A percentile compares a stretch with the other conserved stretches of the same genome.
These are phyloP conservation scores for Anas flavirostris DNA, from an alignment of 2,797 vertebrate species.

Conservation along the genomic window DNA sequence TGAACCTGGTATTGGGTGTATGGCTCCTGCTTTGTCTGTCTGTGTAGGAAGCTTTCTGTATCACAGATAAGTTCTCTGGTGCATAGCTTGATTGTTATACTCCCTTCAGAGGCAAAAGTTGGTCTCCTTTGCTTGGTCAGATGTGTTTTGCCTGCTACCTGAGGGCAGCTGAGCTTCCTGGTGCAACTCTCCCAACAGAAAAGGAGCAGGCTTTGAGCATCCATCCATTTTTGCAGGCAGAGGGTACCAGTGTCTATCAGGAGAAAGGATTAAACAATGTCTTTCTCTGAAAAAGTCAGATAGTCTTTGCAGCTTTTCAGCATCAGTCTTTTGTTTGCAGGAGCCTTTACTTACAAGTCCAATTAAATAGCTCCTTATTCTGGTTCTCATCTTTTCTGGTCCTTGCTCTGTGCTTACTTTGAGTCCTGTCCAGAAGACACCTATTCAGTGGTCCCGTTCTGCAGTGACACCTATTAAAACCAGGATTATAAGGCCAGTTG, in stretches of 20 bases:
- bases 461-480: background rate
- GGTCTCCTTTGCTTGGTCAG: background rate
- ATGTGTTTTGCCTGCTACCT: background rate
- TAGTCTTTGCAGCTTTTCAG: background rate
- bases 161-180: background rate
- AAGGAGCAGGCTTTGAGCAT: background rate
- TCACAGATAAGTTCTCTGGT: accelerated
- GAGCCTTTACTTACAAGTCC: background rate
- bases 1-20: background rate
- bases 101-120: background rate
- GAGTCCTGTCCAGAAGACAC: background rate
- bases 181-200: background rate
- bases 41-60: background rate
- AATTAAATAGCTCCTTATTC: background rate
- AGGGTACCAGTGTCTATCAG: too few species aligned
- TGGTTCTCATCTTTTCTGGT: background rate
- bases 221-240: background rate
- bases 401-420: background rate
- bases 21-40: background rate
- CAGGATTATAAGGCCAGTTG: background rate
- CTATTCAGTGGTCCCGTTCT: background rate
- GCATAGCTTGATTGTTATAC: background rate
- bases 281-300: background rate
- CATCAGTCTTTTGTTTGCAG: background rate
- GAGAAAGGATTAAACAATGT: background rate